These are phyloP conservation scores for Hormiphora californensis DNA, from an alignment of 37 sponge, comb jelly and placozoan species.

Conservation along the genomic window DNA sequence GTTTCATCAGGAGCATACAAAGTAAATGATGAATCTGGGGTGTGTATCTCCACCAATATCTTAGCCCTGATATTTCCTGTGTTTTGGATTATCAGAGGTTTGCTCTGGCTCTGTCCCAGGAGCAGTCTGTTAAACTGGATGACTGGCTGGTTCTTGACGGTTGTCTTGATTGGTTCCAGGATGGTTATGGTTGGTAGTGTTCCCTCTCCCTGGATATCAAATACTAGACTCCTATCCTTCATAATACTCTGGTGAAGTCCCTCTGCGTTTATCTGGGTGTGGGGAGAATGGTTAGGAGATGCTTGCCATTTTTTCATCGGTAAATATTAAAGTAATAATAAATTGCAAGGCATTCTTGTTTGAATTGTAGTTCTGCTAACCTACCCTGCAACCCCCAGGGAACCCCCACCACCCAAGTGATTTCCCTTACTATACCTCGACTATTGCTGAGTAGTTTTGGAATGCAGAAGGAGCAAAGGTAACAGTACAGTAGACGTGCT, in stretches of 20 bases:
- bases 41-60: slow-evolving; percentile 55
- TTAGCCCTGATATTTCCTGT: slow-evolving; percentile 74
- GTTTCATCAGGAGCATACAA: slow-evolving; percentile 24
- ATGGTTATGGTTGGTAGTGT: slow-evolving; percentile 82
- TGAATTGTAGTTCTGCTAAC: no score
- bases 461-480: slow-evolving; percentile 82
- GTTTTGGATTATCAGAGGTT: slow-evolving; percentile 71
- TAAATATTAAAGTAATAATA: no score
- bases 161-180: slow-evolving; percentile 62
- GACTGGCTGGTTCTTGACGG: slow-evolving; percentile 64
- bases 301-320: no score
- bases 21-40: slow-evolving; percentile 59
- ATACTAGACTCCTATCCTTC: slow-evolving; percentile 60
- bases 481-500: slow-evolving; percentile 77
- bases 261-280: slow-evolving; percentile 39
- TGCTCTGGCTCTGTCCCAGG: slow-evolving; percentile 62
- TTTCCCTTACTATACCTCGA: neutral
- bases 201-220: slow-evolving; percentile 95
- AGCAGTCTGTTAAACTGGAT: slow-evolving; percentile 76
- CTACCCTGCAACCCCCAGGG: neutral
- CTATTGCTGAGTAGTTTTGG: slow-evolving; percentile 61
- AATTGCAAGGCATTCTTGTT: no score
- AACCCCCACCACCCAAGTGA: neutral
- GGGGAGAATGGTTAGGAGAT: neutral
- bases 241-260: slow-evolving; percentile 49